These are phyloP conservation scores for Rousettus leschenaultii DNA, from an alignment of 2,113 vertebrate genomes.

Conservation along the genomic window DNA sequence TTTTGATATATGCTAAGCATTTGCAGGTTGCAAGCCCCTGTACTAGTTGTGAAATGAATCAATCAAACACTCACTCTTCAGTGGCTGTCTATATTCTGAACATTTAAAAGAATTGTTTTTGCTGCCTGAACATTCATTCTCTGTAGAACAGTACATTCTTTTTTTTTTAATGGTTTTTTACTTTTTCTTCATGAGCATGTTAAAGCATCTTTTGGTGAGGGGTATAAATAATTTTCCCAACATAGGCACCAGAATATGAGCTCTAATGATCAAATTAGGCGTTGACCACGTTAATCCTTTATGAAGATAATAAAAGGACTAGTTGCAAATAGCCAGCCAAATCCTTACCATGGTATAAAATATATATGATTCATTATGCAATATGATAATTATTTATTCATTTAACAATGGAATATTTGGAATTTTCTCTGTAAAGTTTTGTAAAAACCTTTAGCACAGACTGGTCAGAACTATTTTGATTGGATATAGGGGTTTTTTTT, in stretches of 20 bases:
- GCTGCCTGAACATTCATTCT: neutral
- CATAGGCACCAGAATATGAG: neutral
- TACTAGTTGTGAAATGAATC: neutral
- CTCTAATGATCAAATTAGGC: neutral
- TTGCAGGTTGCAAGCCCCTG: neutral
- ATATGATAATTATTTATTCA: neutral
- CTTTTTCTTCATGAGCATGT: neutral
- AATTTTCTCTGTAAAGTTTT: neutral
- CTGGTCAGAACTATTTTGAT: neutral
- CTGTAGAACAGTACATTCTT: neutral
- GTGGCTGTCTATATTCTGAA: neutral
- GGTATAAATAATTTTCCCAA: neutral
- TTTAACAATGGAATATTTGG: neutral
- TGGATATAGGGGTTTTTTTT: neutral
- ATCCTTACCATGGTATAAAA: neutral
- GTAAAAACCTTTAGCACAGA: neutral
- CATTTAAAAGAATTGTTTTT: neutral
- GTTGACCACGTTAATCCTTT: neutral
- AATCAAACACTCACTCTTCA: neutral
- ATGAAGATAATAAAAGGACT: neutral
- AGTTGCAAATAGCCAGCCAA: neutral
- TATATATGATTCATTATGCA: neutral
- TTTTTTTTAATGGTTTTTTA: neutral
- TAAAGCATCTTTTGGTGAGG: neutral
- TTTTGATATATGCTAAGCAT: neutral